Conservation (phyloP, 2,888 invertebrate species). For the Philereme vetulata region DNA sequence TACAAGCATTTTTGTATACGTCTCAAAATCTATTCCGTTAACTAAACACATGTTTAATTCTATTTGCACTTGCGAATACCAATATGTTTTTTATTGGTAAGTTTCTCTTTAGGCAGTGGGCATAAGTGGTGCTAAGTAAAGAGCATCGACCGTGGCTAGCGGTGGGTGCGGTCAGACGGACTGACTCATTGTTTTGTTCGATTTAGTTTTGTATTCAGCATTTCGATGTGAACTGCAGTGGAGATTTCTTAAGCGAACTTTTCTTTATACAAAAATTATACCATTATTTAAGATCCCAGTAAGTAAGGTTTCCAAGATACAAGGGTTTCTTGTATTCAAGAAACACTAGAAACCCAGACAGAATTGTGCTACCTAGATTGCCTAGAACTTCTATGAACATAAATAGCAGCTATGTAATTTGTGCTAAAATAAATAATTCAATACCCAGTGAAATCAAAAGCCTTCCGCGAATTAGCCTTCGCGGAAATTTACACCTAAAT, state of each 20-base stretch:
- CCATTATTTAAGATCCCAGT: too few species aligned
- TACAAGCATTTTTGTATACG: too few species aligned
- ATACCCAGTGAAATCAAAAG: too few species aligned
- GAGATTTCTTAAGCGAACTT: not conserved
- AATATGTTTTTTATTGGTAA: not conserved
- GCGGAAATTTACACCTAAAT: too few species aligned
- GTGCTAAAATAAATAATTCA: too few species aligned
- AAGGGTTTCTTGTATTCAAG: too few species aligned
- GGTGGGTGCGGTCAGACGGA: constrained; percentile 44
- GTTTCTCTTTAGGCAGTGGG: not conserved
- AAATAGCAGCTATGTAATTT: too few species aligned
- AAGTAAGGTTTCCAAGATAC: too few species aligned
- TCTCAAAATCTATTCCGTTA: constrained; percentile 10
- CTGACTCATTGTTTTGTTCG: constrained; percentile 39
- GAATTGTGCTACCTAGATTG: too few species aligned
- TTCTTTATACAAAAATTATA: not conserved
- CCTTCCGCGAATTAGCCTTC: too few species aligned
- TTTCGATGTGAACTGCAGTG: not conserved
- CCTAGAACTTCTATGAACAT: too few species aligned
- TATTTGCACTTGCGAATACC: constrained; percentile 2
- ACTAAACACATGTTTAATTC: constrained; percentile 3
- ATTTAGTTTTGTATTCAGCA: not conserved
- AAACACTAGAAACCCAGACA: too few species aligned
- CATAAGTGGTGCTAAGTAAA: constrained; percentile 28
- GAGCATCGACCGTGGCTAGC: constrained; percentile 44